Evolutionary conservation across 2,797 vertebrate species (phyloP), one percentile per base, ranked within the genome.

Genomic region (Loris lydekkerianus): DNA sequence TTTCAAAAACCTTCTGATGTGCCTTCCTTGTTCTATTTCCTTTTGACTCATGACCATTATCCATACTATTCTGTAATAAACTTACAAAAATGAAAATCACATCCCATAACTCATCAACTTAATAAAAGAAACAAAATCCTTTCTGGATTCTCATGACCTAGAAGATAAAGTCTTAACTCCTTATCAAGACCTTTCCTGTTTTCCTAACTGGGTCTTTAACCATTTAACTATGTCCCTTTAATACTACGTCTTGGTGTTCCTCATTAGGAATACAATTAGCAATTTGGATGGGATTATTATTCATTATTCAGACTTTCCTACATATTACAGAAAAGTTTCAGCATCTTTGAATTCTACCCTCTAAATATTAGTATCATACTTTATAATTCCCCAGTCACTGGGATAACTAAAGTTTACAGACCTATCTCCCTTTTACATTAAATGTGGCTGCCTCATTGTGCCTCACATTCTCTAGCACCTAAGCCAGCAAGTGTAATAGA

Each of bases 201-300:
- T 80, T 58, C 17, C 40, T 61, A 77, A 77, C 20, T 27, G 18
- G 5, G 20, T 49, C n/a, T 9, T 87, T 61, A 70, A 11, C 6
- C 40, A 87, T 25, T 63, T 72, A 20, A 20, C 7, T 81, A 73
- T 18, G 1, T 60, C n/a, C 21, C 17, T 94, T 86, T 86, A 73
- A 15, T 2, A 49, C 43, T 72, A 40, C 40, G 82, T 77, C 7
- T 86, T 65, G 10, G 11, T 89, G 21, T 94, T 92, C 61, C 27
- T 73, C 37, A 92, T 75, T 8, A 94, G 25, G n/a, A 11, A 5
- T 67, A 34, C 14, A 84, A 18, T 56, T 69, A 87, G 2, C 21
- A 84, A 84, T 83, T 86, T 78, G 31, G 21, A 18, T 84, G 63
- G 14, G 25, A 94, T 83, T 97, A 73, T 67, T 93, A 46, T 78